These are phyloP conservation scores for Cheirogaleus major DNA, from an alignment of 2,797 vertebrate genomes.

Conservation along the genomic window DNA sequence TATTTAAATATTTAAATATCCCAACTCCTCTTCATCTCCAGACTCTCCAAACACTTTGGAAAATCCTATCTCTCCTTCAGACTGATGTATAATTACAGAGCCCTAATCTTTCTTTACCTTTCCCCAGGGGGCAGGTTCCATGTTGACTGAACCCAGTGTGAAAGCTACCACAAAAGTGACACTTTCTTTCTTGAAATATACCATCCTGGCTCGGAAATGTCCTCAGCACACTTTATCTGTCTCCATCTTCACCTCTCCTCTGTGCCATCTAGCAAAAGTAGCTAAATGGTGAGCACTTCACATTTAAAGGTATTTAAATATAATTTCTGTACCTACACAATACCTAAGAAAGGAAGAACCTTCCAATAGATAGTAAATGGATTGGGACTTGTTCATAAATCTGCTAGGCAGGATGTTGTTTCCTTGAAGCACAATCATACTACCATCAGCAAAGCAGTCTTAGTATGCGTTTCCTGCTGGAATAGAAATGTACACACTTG, in stretches of 20 bases:
- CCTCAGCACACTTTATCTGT: not conserved
- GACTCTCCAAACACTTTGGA: not conserved
- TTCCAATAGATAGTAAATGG: not conserved
- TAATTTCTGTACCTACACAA: not conserved
- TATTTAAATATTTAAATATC: not conserved
- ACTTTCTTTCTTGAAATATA: not conserved
- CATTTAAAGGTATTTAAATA: not conserved
- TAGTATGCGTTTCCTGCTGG: not conserved
- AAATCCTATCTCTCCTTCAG: not conserved
- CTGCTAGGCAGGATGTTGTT: not conserved
- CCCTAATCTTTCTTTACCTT: not conserved
- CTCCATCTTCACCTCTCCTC: not conserved
- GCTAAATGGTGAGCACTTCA: not conserved
- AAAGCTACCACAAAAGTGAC: not conserved
- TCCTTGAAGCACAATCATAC: not conserved
- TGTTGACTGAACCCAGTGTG: not conserved
- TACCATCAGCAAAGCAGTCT: not conserved
- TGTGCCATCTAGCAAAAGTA: not conserved
- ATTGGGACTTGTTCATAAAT: not conserved
- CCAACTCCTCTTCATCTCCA: not conserved
- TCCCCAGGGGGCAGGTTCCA: not conserved
- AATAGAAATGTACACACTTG: not conserved
- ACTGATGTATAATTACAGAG: not conserved
- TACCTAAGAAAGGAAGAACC: not conserved
- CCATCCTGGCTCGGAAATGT: not conserved